Evolutionary conservation across 2,113 vertebrate species (phyloP), one percentile per base, ranked within the genome.

Genomic region (Rostratula benghalensis): DNA sequence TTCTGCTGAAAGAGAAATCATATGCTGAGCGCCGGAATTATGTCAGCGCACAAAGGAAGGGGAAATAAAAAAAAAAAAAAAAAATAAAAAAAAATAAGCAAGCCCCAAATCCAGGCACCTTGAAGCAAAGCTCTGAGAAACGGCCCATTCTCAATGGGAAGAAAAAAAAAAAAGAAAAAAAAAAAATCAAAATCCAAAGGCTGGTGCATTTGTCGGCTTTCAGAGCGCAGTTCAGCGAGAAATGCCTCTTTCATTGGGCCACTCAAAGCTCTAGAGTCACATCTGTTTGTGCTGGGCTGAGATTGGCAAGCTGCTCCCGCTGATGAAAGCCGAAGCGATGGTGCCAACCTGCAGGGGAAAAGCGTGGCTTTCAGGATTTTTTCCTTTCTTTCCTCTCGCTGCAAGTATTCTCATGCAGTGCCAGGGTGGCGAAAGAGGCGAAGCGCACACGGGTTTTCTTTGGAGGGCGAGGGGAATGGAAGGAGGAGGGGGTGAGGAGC

Each of bases 231-330:
- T 50, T 68, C 73, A 59, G 33, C 5, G 3, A 79, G 71, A 15
- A 57, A 27, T 23, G 87, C 70, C 54, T 54, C 78, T 91, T 91
- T 87, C 68, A 46, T 7, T 74, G 94, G 94, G 85, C 7, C 92
- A 90, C 94, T 83, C 83, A 87, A 76, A 94, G 85, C 88, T 95
- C 91, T 60, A 18, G 91, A 91, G 91, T 50, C 84, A 95, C 92
- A 89, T 94, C 90, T 93, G 92, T 90, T 46, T 84, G 74, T 65
- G 81, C 91, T 46, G 85, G 81, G 24, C 0, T 33, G 39, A 95
- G 94, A 82, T 59, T 67, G 86, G 77, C 56, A 81, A 1, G 9
- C 68, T 13, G 83, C 67, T 91, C 67, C 73, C 0, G 1, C 6
- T 17, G 75, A 91, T 87, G 85, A 88, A 95, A 93, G 86, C 89